Evolutionary conservation across 2,888 invertebrate genomes (phyloP).

Genomic region (Latheticus oryzae): DNA sequence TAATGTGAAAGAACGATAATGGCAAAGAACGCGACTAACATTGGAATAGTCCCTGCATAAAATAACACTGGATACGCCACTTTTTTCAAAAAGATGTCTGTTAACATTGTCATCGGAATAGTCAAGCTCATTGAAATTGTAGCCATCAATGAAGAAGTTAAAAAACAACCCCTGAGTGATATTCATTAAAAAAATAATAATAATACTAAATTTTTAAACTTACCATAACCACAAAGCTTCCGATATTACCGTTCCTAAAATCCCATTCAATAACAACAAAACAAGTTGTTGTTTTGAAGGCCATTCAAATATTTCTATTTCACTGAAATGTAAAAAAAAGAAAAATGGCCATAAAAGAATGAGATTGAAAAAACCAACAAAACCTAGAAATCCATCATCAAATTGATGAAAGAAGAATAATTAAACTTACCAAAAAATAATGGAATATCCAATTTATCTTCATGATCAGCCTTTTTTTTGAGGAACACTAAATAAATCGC

Average conservation of each 20-base stretch:
- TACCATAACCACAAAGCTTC: constrained; percentile 95
- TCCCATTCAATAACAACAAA: constrained; percentile 84
- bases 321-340: constrained; percentile 84
- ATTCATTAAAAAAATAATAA: constrained; percentile 2
- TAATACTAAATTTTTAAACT: constrained; percentile 1
- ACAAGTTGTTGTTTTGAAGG: constrained; percentile 86
- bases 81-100: constrained; percentile 80
- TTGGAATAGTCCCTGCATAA: constrained; percentile 82
- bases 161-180: constrained; percentile 84
- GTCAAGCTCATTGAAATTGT: constrained; percentile 87
- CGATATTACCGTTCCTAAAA: constrained; percentile 90
- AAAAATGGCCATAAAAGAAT: constrained; percentile 90
- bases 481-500: constrained; percentile 91
- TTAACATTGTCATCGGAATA: constrained; percentile 89
- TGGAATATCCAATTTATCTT: constrained; percentile 94
- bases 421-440: constrained; percentile 90
- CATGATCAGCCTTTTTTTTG: constrained; percentile 86
- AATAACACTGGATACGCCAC: constrained; percentile 77
- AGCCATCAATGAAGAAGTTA: constrained; percentile 91
- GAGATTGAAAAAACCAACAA: constrained; percentile 93
- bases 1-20: constrained; percentile 79
- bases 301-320: constrained; percentile 86
- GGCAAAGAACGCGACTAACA: constrained; percentile 80
- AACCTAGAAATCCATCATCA: constrained; percentile 71
- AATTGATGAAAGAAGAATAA: background rate